A percentile compares a stretch with the other conserved stretches of the same genome.
Conservation (phyloP, 2,888 invertebrate species). For the Mesorhabditis sp. region DNA sequence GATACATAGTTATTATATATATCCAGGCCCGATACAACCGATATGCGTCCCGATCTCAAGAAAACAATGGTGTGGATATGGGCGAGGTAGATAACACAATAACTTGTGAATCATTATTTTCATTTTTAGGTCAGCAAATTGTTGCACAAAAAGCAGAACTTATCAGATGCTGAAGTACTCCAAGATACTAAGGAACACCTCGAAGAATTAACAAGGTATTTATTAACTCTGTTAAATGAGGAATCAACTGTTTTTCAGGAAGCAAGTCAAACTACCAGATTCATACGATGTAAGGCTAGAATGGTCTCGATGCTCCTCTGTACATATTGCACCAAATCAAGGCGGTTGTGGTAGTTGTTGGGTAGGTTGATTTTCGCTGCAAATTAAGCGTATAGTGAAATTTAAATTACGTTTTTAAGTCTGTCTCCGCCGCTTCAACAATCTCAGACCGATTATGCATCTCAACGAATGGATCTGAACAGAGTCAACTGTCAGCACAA, state of each 20-base stretch:
- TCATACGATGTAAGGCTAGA: background rate
- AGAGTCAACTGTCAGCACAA: background rate
- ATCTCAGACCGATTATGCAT: background rate
- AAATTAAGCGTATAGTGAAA: background rate
- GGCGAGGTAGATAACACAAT: background rate
- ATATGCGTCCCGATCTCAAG: background rate
- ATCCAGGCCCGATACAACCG: background rate
- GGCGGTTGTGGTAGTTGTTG: conserved; percentile 5
- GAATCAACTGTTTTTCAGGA: background rate
- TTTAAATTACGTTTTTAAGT: background rate
- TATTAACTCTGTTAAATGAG: background rate
- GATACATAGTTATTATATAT: background rate
- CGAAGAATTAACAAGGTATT: background rate
- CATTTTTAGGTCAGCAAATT: conserved; percentile 4
- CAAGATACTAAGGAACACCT: conserved; percentile 4
- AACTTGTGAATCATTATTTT: background rate
- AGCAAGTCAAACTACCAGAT: background rate
- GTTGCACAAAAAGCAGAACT: background rate
- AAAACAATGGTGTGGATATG: background rate
- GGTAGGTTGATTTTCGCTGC: background rate
- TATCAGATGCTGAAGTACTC: background rate
- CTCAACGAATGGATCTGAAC: background rate
- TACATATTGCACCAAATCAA: background rate
- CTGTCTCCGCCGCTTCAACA: conserved; percentile 5
- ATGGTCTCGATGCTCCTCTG: background rate